These are phyloP conservation scores for Macroglossus sobrinus DNA, from an alignment of 2,113 vertebrate species.

Conservation along the genomic window DNA sequence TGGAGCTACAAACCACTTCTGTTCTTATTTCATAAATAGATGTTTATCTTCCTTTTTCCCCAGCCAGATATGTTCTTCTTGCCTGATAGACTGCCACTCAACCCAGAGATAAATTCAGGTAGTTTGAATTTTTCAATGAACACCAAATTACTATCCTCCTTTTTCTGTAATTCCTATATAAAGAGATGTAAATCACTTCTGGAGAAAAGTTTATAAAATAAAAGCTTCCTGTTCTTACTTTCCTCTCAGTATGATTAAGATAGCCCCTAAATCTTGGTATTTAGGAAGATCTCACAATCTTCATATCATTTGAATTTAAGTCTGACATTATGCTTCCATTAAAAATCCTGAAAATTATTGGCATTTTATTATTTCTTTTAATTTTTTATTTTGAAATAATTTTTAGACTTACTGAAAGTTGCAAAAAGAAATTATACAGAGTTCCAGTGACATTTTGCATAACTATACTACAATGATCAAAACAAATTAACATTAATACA, in stretches of 20 bases:
- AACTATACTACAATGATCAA: neutral
- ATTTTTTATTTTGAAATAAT: neutral
- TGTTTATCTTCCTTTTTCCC: neutral
- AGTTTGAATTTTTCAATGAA: neutral
- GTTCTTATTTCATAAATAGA: neutral
- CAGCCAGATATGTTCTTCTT: neutral
- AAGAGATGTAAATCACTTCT: neutral
- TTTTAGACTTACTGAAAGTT: slow-evolving; percentile 5
- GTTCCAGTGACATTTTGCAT: neutral
- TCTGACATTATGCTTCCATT: neutral
- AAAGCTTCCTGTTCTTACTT: neutral
- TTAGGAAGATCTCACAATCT: neutral
- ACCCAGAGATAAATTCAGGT: neutral
- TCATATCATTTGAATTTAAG: neutral
- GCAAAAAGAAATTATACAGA: neutral
- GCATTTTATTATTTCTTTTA: neutral
- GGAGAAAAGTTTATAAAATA: neutral
- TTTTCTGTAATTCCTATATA: neutral
- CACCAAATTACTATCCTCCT: neutral
- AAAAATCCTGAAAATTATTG: neutral
- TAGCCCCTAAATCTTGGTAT: neutral
- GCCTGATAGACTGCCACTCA: neutral
- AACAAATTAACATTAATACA: neutral
- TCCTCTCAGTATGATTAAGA: neutral
- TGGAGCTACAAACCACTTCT: neutral